Base-by-base conservation (phyloP, 2,113 vertebrate species). In the Vulpes lagopus region DNA sequence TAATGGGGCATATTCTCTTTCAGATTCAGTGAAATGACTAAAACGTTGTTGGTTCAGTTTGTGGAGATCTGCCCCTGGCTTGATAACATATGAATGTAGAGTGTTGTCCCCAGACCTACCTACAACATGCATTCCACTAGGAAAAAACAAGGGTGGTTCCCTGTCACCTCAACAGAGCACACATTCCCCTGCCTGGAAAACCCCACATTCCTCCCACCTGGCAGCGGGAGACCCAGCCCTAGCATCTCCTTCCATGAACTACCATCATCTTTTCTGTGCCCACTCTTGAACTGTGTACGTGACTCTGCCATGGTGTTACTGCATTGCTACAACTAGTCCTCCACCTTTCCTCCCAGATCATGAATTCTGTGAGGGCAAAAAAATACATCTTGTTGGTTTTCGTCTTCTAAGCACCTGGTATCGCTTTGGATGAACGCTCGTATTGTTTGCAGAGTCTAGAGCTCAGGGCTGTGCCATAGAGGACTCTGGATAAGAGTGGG, bases 131-230 rank as follows among this genome's bases (percentile, higher is more conserved):
- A 23, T 81, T 23, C 38, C 32, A 8, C 53, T 57, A 64, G 32
- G 65, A 51, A 93, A 51, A 51, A 51, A 78, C 74, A 51, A 15
- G 43, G 74, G 0, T 6, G 11, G 23, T n/a, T 11, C 55, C 16
- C 0, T 23, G 11, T 2, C 43, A 35, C 19, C 35, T 23, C 55
- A 38, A 49, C 43, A 8, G 2, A 8, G 1, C 80, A 8, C 3
- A 8, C 3, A n/a, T 25, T 43, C 35, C 20, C 87, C 25, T 53
- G 8, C 30, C 60, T 15, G 7, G 17, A 38, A 93, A 57, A 2
- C 43, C 27, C 25, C 60, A 17, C 8, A 2, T 25, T 67, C n/a
- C 8, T 14, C 35, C 69, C n/a, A 20, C 3, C 3, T 17, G 0
- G 15, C 15, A 4, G 17, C 27, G 7, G 10, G n/a, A 30, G 51